These are phyloP conservation scores for Mastacembelus armatus DNA, from an alignment of 2,797 vertebrate genomes.

Conservation along the genomic window DNA sequence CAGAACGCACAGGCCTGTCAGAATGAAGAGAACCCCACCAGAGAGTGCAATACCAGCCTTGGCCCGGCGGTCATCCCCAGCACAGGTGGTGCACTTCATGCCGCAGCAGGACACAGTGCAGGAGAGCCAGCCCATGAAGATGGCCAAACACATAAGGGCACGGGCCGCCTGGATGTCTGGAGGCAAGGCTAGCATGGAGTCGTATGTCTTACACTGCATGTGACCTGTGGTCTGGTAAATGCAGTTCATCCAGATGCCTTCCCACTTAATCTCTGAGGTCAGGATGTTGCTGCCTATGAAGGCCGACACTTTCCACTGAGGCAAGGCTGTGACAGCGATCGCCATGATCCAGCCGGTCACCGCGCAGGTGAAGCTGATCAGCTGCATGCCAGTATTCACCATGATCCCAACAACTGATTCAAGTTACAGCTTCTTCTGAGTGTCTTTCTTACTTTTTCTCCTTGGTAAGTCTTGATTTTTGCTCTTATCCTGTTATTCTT, in stretches of 20 bases:
- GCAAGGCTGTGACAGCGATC: conserved; percentile 85
- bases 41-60: conserved; percentile 85
- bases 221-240: conserved; percentile 87
- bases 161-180: conserved; percentile 86
- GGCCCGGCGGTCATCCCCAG: conserved; percentile 84
- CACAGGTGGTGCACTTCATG: conserved; percentile 89
- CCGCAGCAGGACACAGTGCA: conserved; percentile 89
- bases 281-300: conserved; percentile 87
- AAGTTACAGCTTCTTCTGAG: not conserved
- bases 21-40: conserved; percentile 85
- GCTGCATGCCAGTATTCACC: conserved; percentile 87
- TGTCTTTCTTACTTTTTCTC: not conserved
- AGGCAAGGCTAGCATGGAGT: conserved; percentile 85
- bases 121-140: conserved; percentile 88
- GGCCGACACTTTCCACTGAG: conserved; percentile 89
- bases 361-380: conserved; percentile 87
- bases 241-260: conserved; percentile 90
- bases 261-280: conserved; percentile 87
- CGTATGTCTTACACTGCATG: conserved; percentile 89
- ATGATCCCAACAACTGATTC: conserved; percentile 54
- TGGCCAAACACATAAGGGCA: conserved; percentile 86
- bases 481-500: not conserved
- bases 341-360: conserved; percentile 89
- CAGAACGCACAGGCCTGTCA: conserved; percentile 85
- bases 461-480: not conserved